A percentile compares a stretch with the other conserved stretches of the same genome.
Conservation (phyloP, 2,797 vertebrate species). For the Gila robusta region DNA sequence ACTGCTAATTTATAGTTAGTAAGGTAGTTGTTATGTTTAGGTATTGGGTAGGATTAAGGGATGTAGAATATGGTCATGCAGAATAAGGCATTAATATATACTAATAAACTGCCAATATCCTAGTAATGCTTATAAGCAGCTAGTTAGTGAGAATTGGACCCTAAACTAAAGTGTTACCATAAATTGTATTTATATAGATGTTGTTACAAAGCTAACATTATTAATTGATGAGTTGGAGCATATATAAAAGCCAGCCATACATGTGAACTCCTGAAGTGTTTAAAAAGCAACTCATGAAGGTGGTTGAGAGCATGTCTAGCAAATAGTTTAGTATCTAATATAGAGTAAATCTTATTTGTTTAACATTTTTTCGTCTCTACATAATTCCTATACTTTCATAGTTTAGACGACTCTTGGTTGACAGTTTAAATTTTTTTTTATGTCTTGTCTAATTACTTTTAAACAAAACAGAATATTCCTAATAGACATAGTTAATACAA, state of each 20-base stretch:
- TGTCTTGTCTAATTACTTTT: not conserved
- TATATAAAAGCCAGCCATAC: not conserved
- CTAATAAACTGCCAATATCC: too few species aligned
- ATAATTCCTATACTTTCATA: not conserved
- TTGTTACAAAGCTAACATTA: not conserved
- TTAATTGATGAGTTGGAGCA: not conserved
- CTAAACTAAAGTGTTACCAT: too few species aligned
- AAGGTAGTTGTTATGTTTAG: too few species aligned
- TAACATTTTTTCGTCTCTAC: not conserved
- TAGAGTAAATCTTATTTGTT: not conserved
- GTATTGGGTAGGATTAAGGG: too few species aligned
- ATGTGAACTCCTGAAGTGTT: conserved; percentile 5
- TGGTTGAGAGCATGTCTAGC: not conserved
- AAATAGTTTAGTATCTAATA: not conserved
- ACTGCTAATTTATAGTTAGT: too few species aligned
- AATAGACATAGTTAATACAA: not conserved
- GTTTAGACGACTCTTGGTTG: not conserved
- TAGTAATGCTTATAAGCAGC: too few species aligned
- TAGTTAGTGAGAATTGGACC: too few species aligned
- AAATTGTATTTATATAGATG: not conserved
- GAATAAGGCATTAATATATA: too few species aligned
- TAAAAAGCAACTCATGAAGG: not conserved
- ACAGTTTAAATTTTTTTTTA: not conserved
- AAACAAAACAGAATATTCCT: not conserved
- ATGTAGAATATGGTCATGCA: too few species aligned